A percentile compares a stretch with the other conserved stretches of the same genome.
Conservation (phyloP, 1,140 invertebrate genomes). For the Drosophila orena region DNA sequence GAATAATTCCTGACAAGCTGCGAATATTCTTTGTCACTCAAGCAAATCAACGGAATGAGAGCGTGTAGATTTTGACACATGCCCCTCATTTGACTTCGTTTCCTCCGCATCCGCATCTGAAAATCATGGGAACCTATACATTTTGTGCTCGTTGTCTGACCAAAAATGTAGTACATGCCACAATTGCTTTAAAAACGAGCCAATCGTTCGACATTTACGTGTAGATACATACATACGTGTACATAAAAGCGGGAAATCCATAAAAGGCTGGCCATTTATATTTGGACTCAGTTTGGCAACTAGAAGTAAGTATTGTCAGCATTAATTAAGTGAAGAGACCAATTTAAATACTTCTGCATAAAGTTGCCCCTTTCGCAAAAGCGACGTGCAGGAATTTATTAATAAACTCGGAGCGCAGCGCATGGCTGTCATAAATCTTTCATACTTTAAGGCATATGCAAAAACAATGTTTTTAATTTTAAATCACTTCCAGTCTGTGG, state of each 20-base stretch:
- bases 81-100: constrained; percentile 51
- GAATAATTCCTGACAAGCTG: constrained; percentile 37
- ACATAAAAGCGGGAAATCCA: constrained; percentile 11
- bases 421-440: constrained; percentile 80
- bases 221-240: neutral
- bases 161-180: constrained; percentile 59
- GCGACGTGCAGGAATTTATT: constrained; percentile 61
- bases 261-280: constrained; percentile 41
- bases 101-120: constrained; percentile 2
- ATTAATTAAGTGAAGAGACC: constrained; percentile 60
- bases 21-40: constrained; percentile 49
- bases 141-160: constrained; percentile 54
- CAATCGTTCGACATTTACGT: constrained; percentile 1
- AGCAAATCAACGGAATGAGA: constrained; percentile 71
- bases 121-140: constrained; percentile 49
- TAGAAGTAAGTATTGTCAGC: constrained; percentile 44
- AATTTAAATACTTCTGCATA: constrained; percentile 69
- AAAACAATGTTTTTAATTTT: constrained; percentile 74
- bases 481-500: constrained; percentile 59
- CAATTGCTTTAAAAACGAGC: constrained; percentile 46
- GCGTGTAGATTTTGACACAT: constrained; percentile 81
- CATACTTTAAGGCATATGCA: constrained; percentile 74
- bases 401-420: constrained; percentile 62
- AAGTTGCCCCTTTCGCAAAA: constrained; percentile 30
- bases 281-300: constrained; percentile 12